Evolutionary conservation across 2,797 vertebrate genomes (phyloP), one percentile per base, ranked within the genome.

Genomic region (Bryconaethiops microstoma): DNA sequence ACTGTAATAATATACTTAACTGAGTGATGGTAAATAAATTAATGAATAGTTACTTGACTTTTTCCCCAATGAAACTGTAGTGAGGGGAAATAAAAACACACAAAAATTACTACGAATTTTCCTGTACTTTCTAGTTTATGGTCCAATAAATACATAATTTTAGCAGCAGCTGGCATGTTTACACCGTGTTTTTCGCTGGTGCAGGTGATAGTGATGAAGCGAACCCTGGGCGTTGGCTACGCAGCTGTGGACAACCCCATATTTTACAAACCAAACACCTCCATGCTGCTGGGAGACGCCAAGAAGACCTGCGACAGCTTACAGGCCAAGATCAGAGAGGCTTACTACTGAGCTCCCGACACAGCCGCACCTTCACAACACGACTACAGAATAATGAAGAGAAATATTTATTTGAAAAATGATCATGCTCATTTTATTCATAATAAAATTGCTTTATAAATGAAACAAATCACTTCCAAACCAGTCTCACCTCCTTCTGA

Each of bases 141-240:
- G 7, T 48, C 9, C 5, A 48, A 12, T 8, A 48, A 48, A 12
- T 48, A 48, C 12, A 48, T 5, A 10, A 48, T 8, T 2, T 35
- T 4, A 35, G 35, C 35, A 35, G 35, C 35, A 35, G 4, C 2
- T 9, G 1, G 45, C 7, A 48, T 48, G 45, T 48, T 48, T 3
- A 21, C 42, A 21, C n/a, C 55, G 68, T 71, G 64, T 65, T 8
- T 60, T 35, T 17, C 39, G 3, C 64, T 42, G 39, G 50, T 70
- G 19, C 82, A 95, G 95, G 94, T 95, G 75, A 93, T 95, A 0
- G 94, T 96, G 87, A 96, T 95, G 94, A 96, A 95, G 88, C 90
- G 94, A 17, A 95, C 95, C 0, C 82, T 95, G 45, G 94, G 95
- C 0, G 94, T 95, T 42, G 95, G 95, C 59, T 95, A 95, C 5